Evolutionary conservation across 2,113 vertebrate genomes (phyloP), one percentile per base, ranked within the genome.

Genomic region (Pholis gunnellus): DNA sequence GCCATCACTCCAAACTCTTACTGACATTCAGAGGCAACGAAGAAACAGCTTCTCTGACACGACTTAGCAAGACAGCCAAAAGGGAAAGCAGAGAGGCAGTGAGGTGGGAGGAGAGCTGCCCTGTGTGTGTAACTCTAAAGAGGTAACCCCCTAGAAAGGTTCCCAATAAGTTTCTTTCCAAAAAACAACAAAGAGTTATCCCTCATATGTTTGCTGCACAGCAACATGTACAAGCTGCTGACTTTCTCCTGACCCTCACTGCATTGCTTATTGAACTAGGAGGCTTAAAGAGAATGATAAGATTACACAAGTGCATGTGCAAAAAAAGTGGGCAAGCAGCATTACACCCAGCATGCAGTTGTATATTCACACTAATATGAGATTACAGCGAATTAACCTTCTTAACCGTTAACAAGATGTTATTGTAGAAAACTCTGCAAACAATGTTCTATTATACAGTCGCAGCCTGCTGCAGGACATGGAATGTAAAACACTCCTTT

Each of bases 161-260:
- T 85, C 70, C 72, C 84, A 91, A 87, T 91, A 91, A 85, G 22
- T 73, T 77, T 69, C 66, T 66, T 79, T 72, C 50, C 64, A 42
- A 65, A 90, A 83, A 83, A 56, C 36, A 88, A 88, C 85, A 92
- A 65, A 6, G 59, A 52, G 1, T 91, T 89, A 91, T 89, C 89
- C 83, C 82, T 85, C 60, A 81, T 90, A 84, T 87, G 60, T 52
- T 78, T 40, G n/a, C 67, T 52, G 44, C 25, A 40, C 10, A 1
- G 50, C 73, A 34, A 25, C 74, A 71, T 27, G 54, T 15, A 54
- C 79, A 82, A 27, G 67, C 56, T 73, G 9, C 66, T 90, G 86
- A 91, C 91, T 89, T 88, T 77, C 64, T 14, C 72, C 61, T 88
- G 90, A 92, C 82, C 91, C 60, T 31, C 1, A 3, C 50, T 44